These are phyloP conservation scores for Poeciliopsis paucimaculata DNA, from an alignment of 2,797 vertebrate genomes.

Conservation along the genomic window DNA sequence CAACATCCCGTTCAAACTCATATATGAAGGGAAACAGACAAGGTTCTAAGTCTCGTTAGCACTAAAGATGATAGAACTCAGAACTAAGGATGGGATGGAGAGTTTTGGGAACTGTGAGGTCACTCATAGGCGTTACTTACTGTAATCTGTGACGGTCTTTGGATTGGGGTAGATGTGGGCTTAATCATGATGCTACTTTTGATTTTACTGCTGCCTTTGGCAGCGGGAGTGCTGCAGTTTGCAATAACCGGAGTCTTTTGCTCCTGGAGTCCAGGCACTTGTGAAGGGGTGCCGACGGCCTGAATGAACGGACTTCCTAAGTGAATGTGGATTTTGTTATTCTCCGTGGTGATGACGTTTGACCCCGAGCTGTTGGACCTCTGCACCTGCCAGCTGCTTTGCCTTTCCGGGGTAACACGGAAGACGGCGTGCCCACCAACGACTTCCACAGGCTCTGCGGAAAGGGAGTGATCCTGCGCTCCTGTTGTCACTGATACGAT, in stretches of 20 bases:
- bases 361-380: slow-evolving; percentile 92
- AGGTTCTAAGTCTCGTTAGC: slow-evolving; percentile 50
- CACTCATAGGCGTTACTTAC: slow-evolving; percentile 98
- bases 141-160: slow-evolving; percentile 96
- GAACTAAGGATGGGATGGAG: slow-evolving; percentile 65
- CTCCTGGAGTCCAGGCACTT: slow-evolving; percentile 81
- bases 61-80: slow-evolving; percentile 52
- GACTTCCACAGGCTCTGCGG: slow-evolving; percentile 86
- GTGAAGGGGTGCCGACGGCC: slow-evolving; percentile 80
- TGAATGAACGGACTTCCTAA: slow-evolving; percentile 93
- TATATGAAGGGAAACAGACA: slow-evolving; percentile 63
- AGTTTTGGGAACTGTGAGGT: slow-evolving; percentile 63
- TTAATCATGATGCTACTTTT: slow-evolving; percentile 98
- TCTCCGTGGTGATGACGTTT: slow-evolving; percentile 96
- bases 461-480: slow-evolving; percentile 85
- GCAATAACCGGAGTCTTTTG: slow-evolving; percentile 86
- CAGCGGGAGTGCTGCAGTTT: slow-evolving; percentile 82
- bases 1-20: slow-evolving; percentile 62
- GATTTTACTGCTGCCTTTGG: slow-evolving; percentile 92
- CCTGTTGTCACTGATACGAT: slow-evolving; percentile 87
- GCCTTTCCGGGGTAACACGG: slow-evolving; percentile 91
- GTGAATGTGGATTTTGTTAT: slow-evolving; percentile 99
- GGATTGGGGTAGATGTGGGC: slow-evolving; percentile 90
- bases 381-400: slow-evolving; percentile 92
- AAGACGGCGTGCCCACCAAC: slow-evolving; percentile 87